Evolutionary conservation across 2,888 invertebrate species (phyloP).

Genomic region (Dioctria linearis): DNA sequence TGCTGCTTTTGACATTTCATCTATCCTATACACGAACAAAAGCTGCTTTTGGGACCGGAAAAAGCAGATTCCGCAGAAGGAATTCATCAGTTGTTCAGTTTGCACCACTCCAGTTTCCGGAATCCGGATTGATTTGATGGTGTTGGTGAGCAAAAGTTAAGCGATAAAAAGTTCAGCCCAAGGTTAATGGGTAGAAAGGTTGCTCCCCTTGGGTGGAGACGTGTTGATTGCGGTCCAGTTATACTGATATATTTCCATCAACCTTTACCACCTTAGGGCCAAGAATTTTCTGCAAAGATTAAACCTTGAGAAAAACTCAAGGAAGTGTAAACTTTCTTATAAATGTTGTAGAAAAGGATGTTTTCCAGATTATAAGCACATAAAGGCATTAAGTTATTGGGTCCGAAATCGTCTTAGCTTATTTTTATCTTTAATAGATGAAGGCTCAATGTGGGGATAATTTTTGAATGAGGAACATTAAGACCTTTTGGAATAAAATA

Average conservation of each 20-base stretch:
- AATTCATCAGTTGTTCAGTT: conserved; percentile 29
- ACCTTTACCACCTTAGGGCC: conserved; percentile 13
- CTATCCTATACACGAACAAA: neutral
- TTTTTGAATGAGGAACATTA: too few relatives aligned
- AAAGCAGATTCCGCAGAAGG: neutral
- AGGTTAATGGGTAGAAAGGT: conserved; percentile 40
- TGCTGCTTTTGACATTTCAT: conserved; percentile 21
- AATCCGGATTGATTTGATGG: conserved; percentile 36
- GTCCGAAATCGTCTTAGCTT: too few relatives aligned
- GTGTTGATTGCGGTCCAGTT: conserved; percentile 33
- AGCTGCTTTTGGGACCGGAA: conserved; percentile 21
- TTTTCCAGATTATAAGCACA: too few relatives aligned
- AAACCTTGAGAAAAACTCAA: neutral
- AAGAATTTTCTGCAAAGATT: neutral
- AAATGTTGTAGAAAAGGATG: too few relatives aligned
- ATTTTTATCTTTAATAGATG: too few relatives aligned
- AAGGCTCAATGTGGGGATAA: too few relatives aligned
- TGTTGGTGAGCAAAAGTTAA: conserved; percentile 23
- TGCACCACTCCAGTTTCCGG: neutral
- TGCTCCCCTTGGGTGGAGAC: conserved; percentile 16
- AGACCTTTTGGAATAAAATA: too few relatives aligned
- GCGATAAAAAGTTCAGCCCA: conserved; percentile 40
- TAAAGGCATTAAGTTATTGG: too few relatives aligned
- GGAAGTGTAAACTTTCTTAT: neutral
- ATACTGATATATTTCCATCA: conserved; percentile 37